These are phyloP conservation scores for Reticulitermes lucifugus DNA, from an alignment of 2,888 invertebrate genomes.

Conservation along the genomic window DNA sequence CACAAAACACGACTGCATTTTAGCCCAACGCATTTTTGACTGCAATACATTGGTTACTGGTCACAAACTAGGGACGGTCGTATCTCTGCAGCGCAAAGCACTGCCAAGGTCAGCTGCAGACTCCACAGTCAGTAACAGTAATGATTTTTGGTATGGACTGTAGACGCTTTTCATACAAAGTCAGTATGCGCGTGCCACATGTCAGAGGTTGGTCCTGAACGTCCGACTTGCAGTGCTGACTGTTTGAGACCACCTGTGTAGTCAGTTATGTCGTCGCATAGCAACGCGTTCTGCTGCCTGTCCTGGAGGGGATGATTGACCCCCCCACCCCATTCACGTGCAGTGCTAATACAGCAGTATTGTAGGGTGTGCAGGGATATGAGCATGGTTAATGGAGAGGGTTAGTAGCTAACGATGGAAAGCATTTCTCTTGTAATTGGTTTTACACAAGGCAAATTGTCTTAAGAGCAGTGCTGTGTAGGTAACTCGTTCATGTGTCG, in stretches of 20 bases:
- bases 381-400: not conserved
- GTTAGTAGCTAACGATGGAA: not conserved
- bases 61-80: too few species aligned
- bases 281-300: not conserved
- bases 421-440: not conserved
- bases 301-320: not conserved
- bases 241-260: conserved; percentile 1
- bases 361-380: not conserved
- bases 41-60: too few species aligned
- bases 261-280: not conserved
- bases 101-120: too few species aligned
- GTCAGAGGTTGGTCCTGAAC: too few species aligned
- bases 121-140: too few species aligned
- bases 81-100: too few species aligned
- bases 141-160: too few species aligned
- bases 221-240: not conserved
- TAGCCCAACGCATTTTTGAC: too few species aligned
- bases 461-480: not conserved
- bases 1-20: too few species aligned
- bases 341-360: not conserved
- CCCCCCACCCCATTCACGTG: not conserved
- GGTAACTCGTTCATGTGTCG: not conserved
- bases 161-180: too few species aligned
- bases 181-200: too few species aligned
- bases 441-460: not conserved